These are phyloP conservation scores for Epinotia nisella DNA, from an alignment of 2,888 invertebrate species.

Conservation along the genomic window DNA sequence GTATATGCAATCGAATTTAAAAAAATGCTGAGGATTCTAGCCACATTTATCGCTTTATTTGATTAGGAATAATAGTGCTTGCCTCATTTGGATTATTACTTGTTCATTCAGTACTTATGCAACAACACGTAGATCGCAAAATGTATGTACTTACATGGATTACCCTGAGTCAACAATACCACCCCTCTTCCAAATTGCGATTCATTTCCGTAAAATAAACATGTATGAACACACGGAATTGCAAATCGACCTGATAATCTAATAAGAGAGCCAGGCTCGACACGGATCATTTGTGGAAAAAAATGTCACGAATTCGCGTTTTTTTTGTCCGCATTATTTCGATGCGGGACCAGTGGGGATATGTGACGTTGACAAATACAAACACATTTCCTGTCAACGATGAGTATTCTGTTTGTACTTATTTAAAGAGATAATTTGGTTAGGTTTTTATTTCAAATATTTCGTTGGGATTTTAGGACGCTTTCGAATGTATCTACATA, in stretches of 20 bases:
- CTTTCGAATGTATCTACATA: not conserved
- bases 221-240: slow-evolving; percentile 81
- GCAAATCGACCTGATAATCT: slow-evolving; percentile 84
- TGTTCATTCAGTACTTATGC: slow-evolving; percentile 14
- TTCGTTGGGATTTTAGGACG: not conserved
- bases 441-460: slow-evolving; percentile 57
- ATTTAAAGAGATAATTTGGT: slow-evolving; percentile 78
- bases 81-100: not conserved
- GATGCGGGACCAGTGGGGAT: slow-evolving; percentile 60
- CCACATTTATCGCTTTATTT: too few relatives aligned
- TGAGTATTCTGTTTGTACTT: slow-evolving; percentile 64
- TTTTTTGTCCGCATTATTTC: slow-evolving; percentile 65
- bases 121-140: slow-evolving; percentile 16
- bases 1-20: not conserved
- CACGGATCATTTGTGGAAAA: slow-evolving; percentile 83
- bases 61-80: not conserved
- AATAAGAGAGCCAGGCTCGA: slow-evolving; percentile 76
- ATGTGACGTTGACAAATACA: slow-evolving; percentile 82
- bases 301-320: slow-evolving; percentile 70
- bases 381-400: slow-evolving; percentile 77
- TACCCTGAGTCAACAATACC: slow-evolving; percentile 72
- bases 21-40: too few relatives aligned
- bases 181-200: slow-evolving; percentile 73
- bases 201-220: slow-evolving; percentile 84
- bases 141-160: slow-evolving; percentile 34